phyloP scores from a whole-genome alignment of 1,140 invertebrate genomes.

The Drosophila truncata region DNA sequence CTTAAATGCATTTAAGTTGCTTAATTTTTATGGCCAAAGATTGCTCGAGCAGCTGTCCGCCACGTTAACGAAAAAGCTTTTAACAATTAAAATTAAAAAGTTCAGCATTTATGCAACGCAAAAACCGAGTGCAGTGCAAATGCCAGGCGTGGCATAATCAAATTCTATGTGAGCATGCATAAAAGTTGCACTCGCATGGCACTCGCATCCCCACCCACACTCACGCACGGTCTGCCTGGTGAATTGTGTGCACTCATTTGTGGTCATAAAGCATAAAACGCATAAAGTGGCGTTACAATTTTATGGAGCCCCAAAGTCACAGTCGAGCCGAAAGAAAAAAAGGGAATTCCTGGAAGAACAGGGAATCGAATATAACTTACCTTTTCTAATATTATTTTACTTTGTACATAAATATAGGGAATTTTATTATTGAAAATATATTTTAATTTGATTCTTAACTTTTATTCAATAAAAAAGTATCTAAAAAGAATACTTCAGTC shows the following conservation, averaged over 20 bases:
- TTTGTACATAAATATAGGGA: background rate
- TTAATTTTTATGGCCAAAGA: slow-evolving; percentile 56
- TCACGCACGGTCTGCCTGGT: slow-evolving; percentile 43
- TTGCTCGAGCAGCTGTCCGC: slow-evolving; percentile 15
- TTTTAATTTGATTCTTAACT: background rate
- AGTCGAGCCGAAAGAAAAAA: slow-evolving; percentile 50
- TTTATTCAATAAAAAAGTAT: background rate
- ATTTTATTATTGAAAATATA: background rate
- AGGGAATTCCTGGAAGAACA: background rate
- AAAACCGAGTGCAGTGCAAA: slow-evolving; percentile 55
- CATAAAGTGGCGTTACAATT: slow-evolving; percentile 83
- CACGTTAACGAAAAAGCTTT: slow-evolving; percentile 77
- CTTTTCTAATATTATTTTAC: background rate
- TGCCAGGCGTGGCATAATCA: slow-evolving; percentile 75
- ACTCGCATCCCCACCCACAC: slow-evolving; percentile 10
- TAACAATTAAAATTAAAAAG: slow-evolving; percentile 85
- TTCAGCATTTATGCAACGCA: slow-evolving; percentile 76
- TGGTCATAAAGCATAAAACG: slow-evolving; percentile 84
- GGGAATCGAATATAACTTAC: slow-evolving; percentile 36
- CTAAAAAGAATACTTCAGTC: background rate
- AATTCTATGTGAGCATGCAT: slow-evolving; percentile 75
- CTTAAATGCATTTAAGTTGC: slow-evolving; percentile 81
- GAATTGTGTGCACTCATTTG: slow-evolving; percentile 78
- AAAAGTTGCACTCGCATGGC: slow-evolving; percentile 67
- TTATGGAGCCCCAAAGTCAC: slow-evolving; percentile 72